Evolutionary conservation across 1,140 invertebrate species (phyloP), one percentile per base, ranked within the genome.

Genomic region (Araneus ventricosus): DNA sequence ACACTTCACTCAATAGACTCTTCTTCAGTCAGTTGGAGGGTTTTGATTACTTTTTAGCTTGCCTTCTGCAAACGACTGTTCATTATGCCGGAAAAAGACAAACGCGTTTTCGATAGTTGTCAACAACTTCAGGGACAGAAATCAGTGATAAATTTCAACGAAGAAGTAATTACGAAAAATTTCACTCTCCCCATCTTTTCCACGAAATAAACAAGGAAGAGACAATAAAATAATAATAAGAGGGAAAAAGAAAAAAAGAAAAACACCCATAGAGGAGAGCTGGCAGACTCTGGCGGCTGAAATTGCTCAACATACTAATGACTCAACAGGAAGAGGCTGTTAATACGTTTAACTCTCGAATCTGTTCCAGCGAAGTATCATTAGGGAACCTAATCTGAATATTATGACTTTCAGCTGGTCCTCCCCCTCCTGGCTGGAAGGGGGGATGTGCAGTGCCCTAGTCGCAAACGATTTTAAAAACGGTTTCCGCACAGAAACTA

Each of bases 321-420:
- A 91, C 88, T 90, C 67, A 90, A 90, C 88, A 90, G 88, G 63
- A 90, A 90, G 52, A 30, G 45, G 41, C 88, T 91, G 89, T 91
- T 84, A 82, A 91, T 91, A 91, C 70, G 59, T 91, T 91, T 84
- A 91, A 63, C 89, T 84, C 45, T 39, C 52, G 79, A 34, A 39
- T 91, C 30, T 90, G 85, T 80, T 90, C 88, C 45, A 34, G 87
- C 45, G 30, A 37, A 52, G 88, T 70, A 90, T 84, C 89, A 91
- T 91, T 91, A 91, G 89, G 80, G 57, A 34, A 84, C 80, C 89
- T 91, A 91, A 91, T 91, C 89, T 91, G 79, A 91, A 91, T 91
- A 91, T 91, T 91, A 91, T 91, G 79, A 91, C 79, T 84, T 63
- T 91, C 89, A 91, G 89, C 89, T 91, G 89, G 75, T 41, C 63